Percentiles rank a stretch among this genome's conserved stretches.
These are phyloP conservation scores for Tragelaphus scriptus DNA, from an alignment of 2,113 vertebrate species.

Conservation along the genomic window DNA sequence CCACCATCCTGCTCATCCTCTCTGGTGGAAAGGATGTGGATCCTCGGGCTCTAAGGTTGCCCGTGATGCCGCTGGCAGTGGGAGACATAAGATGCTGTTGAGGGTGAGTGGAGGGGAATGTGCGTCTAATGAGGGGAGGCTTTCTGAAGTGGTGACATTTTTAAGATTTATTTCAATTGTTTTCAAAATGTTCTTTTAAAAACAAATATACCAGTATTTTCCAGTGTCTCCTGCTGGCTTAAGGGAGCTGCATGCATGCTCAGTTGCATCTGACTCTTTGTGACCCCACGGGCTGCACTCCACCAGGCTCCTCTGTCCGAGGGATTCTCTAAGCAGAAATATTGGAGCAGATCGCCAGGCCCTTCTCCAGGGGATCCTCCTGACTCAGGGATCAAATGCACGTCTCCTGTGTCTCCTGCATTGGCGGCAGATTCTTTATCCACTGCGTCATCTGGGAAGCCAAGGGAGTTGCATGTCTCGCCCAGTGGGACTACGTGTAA, in stretches of 20 bases:
- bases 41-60: fast-evolving
- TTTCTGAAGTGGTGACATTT: background rate
- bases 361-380: background rate
- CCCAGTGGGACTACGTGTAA: background rate
- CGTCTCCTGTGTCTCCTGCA: background rate
- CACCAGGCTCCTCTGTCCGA: background rate
- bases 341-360: background rate
- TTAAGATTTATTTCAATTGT: background rate
- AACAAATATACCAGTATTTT: background rate
- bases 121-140: background rate
- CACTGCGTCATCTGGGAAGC: background rate
- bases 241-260: background rate
- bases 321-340: background rate
- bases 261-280: background rate
- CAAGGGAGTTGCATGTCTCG: background rate
- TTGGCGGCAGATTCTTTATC: background rate
- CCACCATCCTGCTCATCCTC: background rate
- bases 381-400: background rate
- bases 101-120: no score
- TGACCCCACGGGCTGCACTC: background rate
- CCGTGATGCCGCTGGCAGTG: fast-evolving
- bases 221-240: background rate
- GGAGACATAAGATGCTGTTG: background rate
- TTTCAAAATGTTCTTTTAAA: background rate
- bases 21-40: fast-evolving